Percentiles rank a stretch among this genome's conserved stretches.
Evolutionary conservation across 2,113 vertebrate genomes (phyloP).

Genomic region (Sterna hirundo): DNA sequence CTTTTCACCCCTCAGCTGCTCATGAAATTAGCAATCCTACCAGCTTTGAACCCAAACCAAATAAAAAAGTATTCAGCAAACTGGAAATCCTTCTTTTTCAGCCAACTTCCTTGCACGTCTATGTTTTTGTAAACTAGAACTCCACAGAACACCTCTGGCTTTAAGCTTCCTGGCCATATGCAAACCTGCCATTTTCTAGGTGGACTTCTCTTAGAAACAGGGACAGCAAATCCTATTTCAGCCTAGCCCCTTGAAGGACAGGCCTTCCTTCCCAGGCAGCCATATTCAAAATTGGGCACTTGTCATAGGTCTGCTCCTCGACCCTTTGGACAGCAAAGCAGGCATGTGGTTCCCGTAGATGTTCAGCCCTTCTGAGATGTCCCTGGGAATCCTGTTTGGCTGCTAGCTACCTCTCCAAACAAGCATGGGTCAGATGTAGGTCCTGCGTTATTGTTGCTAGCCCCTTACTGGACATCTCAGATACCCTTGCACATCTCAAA

Average conservation of each 20-base stretch:
- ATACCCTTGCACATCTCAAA: neutral
- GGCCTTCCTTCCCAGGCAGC: neutral
- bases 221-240: neutral
- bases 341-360: fast-evolving
- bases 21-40: neutral
- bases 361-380: neutral
- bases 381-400: neutral
- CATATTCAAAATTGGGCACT: neutral
- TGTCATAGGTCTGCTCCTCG: neutral
- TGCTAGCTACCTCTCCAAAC: neutral
- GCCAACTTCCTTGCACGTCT: neutral
- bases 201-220: neutral
- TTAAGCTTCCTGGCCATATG: neutral
- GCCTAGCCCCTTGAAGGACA: neutral
- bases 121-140: neutral
- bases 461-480: neutral
- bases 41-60: constrained; percentile 21
- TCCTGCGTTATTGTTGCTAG: neutral
- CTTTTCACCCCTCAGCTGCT: constrained; percentile 13
- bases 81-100: neutral
- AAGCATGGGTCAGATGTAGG: neutral
- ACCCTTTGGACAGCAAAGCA: neutral
- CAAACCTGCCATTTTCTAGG: neutral
- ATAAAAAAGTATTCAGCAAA: neutral
- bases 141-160: neutral